Conservation (phyloP, 2,797 vertebrate species). For the Chelon labrosus region DNA sequence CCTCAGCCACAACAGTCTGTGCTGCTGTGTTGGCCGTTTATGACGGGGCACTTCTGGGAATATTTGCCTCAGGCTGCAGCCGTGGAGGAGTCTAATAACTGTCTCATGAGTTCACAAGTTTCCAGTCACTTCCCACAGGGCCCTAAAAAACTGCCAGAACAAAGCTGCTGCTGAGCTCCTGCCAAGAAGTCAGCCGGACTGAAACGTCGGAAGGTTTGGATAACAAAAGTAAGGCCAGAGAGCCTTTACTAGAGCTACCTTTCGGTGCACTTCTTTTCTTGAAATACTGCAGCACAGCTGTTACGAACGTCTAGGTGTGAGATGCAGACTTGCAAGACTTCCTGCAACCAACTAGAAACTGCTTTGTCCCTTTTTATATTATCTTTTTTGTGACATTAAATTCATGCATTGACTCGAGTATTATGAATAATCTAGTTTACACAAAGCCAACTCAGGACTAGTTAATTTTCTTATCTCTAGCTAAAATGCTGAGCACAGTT, state of each 20-base stretch:
- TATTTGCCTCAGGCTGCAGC: not conserved
- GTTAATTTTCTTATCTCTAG: too few relatives aligned
- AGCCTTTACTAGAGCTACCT: constrained; percentile 16
- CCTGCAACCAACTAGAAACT: not conserved
- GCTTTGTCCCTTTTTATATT: not conserved
- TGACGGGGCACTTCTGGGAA: constrained; percentile 31
- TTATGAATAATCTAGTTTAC: not conserved
- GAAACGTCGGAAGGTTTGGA: constrained; percentile 30
- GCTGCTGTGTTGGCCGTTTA: not conserved
- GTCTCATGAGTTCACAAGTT: constrained; percentile 39
- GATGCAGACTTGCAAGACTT: not conserved
- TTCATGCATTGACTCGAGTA: not conserved
- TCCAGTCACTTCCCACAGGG: constrained; percentile 44
- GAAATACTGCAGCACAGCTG: constrained; percentile 16
- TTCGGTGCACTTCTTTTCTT: not conserved
- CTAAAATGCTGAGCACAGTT: too few relatives aligned
- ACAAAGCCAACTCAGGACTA: too few relatives aligned
- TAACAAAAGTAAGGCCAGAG: not conserved
- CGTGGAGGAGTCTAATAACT: constrained; percentile 20
- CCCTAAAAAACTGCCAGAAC: constrained; percentile 19
- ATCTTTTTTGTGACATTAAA: not conserved
- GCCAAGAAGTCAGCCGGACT: constrained; percentile 22
- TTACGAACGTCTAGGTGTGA: not conserved
- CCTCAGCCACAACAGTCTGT: constrained; percentile 1
- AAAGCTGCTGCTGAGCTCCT: constrained; percentile 40